Evolutionary conservation across 1,140 invertebrate species (phyloP).

Genomic region (Drosophila cardini): DNA sequence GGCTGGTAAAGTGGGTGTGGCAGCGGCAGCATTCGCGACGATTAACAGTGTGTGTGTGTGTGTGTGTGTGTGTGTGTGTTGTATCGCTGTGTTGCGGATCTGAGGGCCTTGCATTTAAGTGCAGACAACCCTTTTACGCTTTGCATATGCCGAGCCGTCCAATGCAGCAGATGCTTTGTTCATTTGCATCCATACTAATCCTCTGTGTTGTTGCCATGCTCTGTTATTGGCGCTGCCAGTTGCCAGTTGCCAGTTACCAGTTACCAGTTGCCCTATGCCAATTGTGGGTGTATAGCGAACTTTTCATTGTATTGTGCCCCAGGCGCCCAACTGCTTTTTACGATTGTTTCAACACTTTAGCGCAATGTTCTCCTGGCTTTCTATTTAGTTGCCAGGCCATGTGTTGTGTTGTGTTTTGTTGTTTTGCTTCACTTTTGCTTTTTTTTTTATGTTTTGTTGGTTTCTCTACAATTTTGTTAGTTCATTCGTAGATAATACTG

Average conservation of each 20-base stretch:
- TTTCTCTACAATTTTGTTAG: slow-evolving; percentile 46
- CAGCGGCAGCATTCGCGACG: slow-evolving; percentile 24
- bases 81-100: slow-evolving; percentile 35
- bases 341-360: slow-evolving; percentile 82
- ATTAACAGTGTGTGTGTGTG: slow-evolving; percentile 61
- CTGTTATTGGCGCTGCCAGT: slow-evolving; percentile 53
- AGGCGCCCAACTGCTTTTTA: slow-evolving; percentile 72
- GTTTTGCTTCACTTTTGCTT: slow-evolving; percentile 26
- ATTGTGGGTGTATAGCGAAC: not conserved
- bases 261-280: slow-evolving; percentile 16
- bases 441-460: slow-evolving; percentile 38
- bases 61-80: slow-evolving; percentile 29
- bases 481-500: slow-evolving; percentile 70
- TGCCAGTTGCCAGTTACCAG: slow-evolving; percentile 17
- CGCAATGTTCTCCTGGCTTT: slow-evolving; percentile 64
- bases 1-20: not conserved
- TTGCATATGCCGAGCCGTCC: slow-evolving; percentile 72
- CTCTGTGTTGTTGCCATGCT: slow-evolving; percentile 29
- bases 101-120: slow-evolving; percentile 69
- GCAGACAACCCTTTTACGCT: slow-evolving; percentile 62
- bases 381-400: slow-evolving; percentile 57
- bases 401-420: slow-evolving; percentile 31
- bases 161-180: slow-evolving; percentile 60
- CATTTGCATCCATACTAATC: slow-evolving; percentile 79
- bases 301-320: slow-evolving; percentile 36